Percentiles rank a stretch among this genome's conserved stretches.
These are phyloP conservation scores for Buceros bicornis DNA, from an alignment of 2,797 vertebrate genomes.

Conservation along the genomic window DNA sequence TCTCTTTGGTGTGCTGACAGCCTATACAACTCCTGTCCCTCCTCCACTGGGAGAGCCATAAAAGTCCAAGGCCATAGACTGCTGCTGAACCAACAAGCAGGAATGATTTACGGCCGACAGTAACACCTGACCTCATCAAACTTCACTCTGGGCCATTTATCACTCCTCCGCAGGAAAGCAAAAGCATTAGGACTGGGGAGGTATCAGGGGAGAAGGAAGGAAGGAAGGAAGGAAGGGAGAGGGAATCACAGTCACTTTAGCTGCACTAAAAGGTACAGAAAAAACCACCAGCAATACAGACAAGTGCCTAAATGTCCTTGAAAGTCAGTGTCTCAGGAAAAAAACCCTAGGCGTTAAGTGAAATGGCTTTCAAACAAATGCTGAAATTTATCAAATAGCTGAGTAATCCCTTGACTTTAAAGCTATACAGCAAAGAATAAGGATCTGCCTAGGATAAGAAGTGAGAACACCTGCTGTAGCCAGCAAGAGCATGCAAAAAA, in stretches of 20 bases:
- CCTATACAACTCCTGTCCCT: neutral
- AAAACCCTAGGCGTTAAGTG: neutral
- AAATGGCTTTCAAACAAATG: constrained; percentile 17
- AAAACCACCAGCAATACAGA: neutral
- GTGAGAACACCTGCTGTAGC: neutral
- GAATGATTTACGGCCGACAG: constrained; percentile 40
- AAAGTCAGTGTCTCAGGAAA: neutral
- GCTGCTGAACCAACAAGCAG: constrained; percentile 44
- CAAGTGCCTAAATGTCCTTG: constrained; percentile 10
- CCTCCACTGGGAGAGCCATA: neutral
- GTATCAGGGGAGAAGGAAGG: neutral
- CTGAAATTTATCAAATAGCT: neutral
- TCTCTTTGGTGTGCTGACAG: neutral
- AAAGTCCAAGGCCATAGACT: constrained; percentile 46
- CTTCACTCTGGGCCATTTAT: constrained; percentile 38
- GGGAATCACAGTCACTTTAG: neutral
- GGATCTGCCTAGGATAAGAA: neutral
- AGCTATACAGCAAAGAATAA: neutral
- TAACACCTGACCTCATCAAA: constrained; percentile 65
- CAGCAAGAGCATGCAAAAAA: neutral
- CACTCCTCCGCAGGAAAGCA: neutral
- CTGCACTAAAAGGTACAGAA: constrained; percentile 16
- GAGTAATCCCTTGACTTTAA: neutral
- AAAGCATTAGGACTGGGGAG: neutral
- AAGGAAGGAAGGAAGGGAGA: neutral